These are phyloP conservation scores for Gymnoscelis rufifasciata DNA, from an alignment of 2,888 invertebrate genomes.

Conservation along the genomic window DNA sequence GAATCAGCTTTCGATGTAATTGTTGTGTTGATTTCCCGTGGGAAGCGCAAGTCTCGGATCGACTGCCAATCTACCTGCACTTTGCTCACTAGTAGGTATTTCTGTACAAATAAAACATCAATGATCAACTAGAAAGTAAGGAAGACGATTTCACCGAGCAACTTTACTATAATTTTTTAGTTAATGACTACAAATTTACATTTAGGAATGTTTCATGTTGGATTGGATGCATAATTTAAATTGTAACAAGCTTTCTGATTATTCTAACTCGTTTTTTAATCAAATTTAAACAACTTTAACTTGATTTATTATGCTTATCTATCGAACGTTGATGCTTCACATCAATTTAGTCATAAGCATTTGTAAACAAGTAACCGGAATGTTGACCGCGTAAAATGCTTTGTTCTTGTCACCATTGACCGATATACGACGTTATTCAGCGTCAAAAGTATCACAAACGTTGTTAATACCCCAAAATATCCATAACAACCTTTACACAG, in stretches of 20 bases:
- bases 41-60: slow-evolving; percentile 50
- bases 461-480: slow-evolving; percentile 74
- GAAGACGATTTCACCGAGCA: no score
- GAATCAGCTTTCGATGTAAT: slow-evolving; percentile 71
- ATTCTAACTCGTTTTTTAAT: no score
- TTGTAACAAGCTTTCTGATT: no score
- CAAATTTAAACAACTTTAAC: no score
- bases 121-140: no score
- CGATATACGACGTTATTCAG: slow-evolving; percentile 57
- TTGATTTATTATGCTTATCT: no score
- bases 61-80: slow-evolving; percentile 46
- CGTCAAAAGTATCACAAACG: slow-evolving; percentile 70
- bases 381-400: slow-evolving; percentile 20
- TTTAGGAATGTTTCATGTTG: not conserved
- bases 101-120: slow-evolving; percentile 15
- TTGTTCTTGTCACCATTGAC: slow-evolving; percentile 40
- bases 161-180: no score
- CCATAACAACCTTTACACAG: slow-evolving; percentile 64
- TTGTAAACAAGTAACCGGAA: slow-evolving; percentile 1
- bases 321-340: no score
- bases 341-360: not conserved
- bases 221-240: no score
- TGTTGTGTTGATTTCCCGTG: slow-evolving; percentile 74
- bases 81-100: slow-evolving; percentile 35
- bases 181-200: not conserved